Evolutionary conservation across 2,113 vertebrate genomes (phyloP).

Genomic region (Lamprotornis superbus): DNA sequence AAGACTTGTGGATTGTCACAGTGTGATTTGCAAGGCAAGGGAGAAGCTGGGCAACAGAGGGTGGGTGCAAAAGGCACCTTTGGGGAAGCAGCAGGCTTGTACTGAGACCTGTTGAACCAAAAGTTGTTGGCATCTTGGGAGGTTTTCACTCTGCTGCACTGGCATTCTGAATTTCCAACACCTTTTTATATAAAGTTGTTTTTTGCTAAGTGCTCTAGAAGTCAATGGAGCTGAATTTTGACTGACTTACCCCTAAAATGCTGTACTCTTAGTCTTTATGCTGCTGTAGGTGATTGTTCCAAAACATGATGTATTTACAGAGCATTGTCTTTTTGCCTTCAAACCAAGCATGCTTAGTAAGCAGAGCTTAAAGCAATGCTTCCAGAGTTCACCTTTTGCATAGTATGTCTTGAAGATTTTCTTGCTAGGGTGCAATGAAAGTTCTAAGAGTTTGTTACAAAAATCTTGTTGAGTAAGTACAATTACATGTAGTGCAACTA

Average conservation of each 20-base stretch:
- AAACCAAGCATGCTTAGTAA: neutral
- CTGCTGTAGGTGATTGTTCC: neutral
- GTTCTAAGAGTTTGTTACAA: neutral
- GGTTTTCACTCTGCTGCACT: neutral
- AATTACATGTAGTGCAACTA: neutral
- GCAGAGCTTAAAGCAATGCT: neutral
- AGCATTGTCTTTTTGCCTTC: neutral
- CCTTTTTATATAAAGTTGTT: neutral
- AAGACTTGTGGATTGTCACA: conserved; percentile 7
- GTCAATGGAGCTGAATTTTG: conserved; percentile 13
- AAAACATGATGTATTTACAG: neutral
- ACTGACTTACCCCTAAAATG: neutral
- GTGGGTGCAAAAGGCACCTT: neutral
- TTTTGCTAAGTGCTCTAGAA: neutral
- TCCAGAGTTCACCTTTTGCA: neutral
- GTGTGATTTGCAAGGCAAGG: neutral
- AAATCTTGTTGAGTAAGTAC: neutral
- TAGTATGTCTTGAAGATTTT: neutral
- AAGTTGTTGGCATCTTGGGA: neutral
- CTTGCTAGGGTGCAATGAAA: neutral
- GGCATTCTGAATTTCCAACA: neutral
- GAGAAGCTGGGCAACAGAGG: neutral
- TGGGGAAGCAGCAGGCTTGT: neutral
- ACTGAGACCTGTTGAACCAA: neutral
- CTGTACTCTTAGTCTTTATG: neutral